Conservation (phyloP, 2,113 vertebrate species). For the Cranoglanis bouderius region DNA sequence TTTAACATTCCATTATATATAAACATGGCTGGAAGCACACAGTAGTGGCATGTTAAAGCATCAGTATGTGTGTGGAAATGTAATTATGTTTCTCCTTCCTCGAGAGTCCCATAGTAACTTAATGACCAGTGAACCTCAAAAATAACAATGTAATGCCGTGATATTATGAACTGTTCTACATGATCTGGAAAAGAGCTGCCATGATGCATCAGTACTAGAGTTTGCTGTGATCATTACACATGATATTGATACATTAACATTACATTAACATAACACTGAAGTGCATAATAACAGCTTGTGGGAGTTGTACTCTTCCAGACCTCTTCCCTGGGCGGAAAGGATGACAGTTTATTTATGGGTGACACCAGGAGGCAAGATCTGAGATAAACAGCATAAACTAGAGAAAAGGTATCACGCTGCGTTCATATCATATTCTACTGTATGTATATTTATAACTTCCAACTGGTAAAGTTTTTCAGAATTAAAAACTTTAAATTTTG, state of each 20-base stretch:
- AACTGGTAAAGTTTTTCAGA: not conserved
- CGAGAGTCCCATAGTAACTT: not conserved
- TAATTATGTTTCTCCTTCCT: constrained; percentile 15
- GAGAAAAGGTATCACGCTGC: not conserved
- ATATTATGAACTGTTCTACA: not conserved
- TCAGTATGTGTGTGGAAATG: constrained; percentile 22
- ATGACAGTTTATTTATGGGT: not conserved
- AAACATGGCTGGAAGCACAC: not conserved
- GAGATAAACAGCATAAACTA: not conserved
- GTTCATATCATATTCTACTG: not conserved
- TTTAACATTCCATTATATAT: not conserved
- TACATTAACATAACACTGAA: not conserved
- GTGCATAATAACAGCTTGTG: not conserved
- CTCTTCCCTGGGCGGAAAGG: not conserved
- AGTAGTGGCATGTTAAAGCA: not conserved
- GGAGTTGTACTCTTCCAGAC: not conserved
- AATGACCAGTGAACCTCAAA: constrained; percentile 2
- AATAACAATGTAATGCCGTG: not conserved
- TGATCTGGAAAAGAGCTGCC: constrained; percentile 4
- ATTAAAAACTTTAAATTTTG: not conserved
- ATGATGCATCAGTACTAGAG: not conserved
- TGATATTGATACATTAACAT: not conserved
- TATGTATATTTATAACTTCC: not conserved
- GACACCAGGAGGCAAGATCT: not conserved
- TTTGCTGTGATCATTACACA: not conserved